A percentile compares a stretch with the other conserved stretches of the same genome.
Conservation (phyloP, 2,113 vertebrate species). For the Xenopus laevis region DNA sequence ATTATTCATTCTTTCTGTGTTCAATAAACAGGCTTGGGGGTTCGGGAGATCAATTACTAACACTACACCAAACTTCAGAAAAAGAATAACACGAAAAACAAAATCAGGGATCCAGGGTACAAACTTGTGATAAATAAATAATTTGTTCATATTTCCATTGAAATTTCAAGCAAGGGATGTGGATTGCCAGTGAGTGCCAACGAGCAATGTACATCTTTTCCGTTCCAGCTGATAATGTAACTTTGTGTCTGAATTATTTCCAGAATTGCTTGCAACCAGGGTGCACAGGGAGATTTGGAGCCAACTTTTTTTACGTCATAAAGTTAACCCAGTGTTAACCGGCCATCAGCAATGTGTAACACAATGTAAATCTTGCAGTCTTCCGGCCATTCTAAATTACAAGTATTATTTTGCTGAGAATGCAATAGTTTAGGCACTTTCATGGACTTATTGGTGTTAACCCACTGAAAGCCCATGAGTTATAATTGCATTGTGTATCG, state of each 20-base stretch:
- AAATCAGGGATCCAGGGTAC: conserved; percentile 17
- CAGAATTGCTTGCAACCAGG: conserved; percentile 27
- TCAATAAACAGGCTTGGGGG: conserved; percentile 31
- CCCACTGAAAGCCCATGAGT: too few species aligned
- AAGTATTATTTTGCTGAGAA: too few species aligned
- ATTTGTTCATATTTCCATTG: conserved; percentile 28
- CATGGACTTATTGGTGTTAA: too few species aligned
- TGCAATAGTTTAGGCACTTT: too few species aligned
- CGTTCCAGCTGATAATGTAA: conserved; percentile 42
- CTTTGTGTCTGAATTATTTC: conserved; percentile 33
- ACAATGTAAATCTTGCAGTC: too few species aligned
- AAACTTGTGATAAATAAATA: conserved; percentile 29
- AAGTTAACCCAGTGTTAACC: not conserved
- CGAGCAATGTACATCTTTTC: conserved; percentile 24
- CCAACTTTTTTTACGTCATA: not conserved
- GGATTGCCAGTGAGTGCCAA: conserved; percentile 20
- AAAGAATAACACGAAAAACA: not conserved
- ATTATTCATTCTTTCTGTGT: conserved; percentile 29
- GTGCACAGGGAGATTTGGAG: conserved; percentile 3
- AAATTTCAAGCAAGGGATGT: conserved; percentile 24
- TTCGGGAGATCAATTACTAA: not conserved
- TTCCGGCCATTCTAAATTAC: too few species aligned
- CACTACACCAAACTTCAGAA: conserved; percentile 21
- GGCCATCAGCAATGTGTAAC: too few species aligned
- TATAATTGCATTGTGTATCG: too few species aligned